Percentiles rank a stretch among this genome's conserved stretches.
These are phyloP conservation scores for Scophthalmus maximus DNA, from an alignment of 2,113 vertebrate species.

Conservation along the genomic window DNA sequence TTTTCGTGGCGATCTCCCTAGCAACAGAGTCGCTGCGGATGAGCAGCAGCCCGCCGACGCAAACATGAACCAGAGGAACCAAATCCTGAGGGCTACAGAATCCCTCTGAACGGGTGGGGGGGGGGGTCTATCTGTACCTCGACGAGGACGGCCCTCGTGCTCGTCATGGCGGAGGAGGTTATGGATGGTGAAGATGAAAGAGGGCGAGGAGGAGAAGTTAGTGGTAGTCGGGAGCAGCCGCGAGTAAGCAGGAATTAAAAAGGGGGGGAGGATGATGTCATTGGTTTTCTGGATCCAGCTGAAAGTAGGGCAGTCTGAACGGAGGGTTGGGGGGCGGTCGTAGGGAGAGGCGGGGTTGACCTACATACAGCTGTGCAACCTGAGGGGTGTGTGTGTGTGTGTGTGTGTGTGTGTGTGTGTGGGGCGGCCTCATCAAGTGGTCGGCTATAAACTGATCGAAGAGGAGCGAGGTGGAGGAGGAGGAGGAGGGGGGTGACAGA, in stretches of 20 bases:
- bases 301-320: constrained; percentile 83
- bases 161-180: constrained; percentile 27
- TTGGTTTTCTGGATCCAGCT: constrained; percentile 70
- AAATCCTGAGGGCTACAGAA: constrained; percentile 19
- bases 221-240: constrained; percentile 45
- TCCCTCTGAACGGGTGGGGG: constrained; percentile 32
- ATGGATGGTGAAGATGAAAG: constrained; percentile 37
- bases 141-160: constrained; percentile 14
- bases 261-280: constrained; percentile 76
- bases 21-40: constrained; percentile 62
- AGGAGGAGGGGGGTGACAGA: constrained; percentile 14
- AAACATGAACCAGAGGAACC: constrained; percentile 50
- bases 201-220: constrained; percentile 5
- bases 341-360: constrained; percentile 74
- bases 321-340: constrained; percentile 29
- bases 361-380: constrained; percentile 85
- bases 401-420: constrained; percentile 38
- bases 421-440: constrained; percentile 65
- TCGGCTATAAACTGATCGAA: constrained; percentile 36
- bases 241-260: constrained; percentile 42
- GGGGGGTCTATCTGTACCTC: constrained; percentile 52
- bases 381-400: constrained; percentile 60
- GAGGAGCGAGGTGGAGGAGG: constrained; percentile 14
- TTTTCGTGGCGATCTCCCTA: constrained; percentile 58
- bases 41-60: constrained; percentile 51